Conservation (phyloP, 2,888 invertebrate genomes). For the Megalurothrips usitatus region DNA sequence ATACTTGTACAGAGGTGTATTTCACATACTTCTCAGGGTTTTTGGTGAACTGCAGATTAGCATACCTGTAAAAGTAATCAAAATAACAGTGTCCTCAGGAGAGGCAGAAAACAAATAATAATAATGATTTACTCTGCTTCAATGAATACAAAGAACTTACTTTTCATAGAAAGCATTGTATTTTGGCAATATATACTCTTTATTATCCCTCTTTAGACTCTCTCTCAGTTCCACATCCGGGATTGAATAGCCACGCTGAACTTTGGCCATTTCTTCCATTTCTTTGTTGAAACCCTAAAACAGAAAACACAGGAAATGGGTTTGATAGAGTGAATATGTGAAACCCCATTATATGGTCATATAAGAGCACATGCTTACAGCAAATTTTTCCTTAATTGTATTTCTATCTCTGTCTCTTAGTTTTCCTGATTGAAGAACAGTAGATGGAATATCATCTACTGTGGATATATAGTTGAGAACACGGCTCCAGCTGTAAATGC, state of each 20-base stretch:
- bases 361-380: conserved; percentile 55
- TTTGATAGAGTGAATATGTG: conserved; percentile 17
- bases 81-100: conserved; percentile 29
- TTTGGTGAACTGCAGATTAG: conserved; percentile 78
- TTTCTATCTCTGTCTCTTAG: conserved; percentile 81
- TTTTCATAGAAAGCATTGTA: conserved; percentile 76
- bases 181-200: conserved; percentile 78
- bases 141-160: conserved; percentile 45
- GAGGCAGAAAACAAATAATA: conserved; percentile 19
- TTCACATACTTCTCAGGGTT: conserved; percentile 91
- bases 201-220: conserved; percentile 82
- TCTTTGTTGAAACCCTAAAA: conserved; percentile 89
- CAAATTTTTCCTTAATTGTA: conserved; percentile 81
- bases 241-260: conserved; percentile 86
- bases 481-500: conserved; percentile 71
- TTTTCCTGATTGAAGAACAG: conserved; percentile 55
- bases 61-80: conserved; percentile 52
- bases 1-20: conserved; percentile 80
- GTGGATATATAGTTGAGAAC: conserved; percentile 68
- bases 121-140: conserved; percentile 27
- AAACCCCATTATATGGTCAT: conserved; percentile 4
- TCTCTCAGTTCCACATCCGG: conserved; percentile 88
- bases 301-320: conserved; percentile 30
- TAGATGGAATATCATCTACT: conserved; percentile 60
- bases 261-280: conserved; percentile 80